Conservation (phyloP, 30 jellyfish, hydroid and myxozoan species). For the Hydractinia echinata region DNA sequence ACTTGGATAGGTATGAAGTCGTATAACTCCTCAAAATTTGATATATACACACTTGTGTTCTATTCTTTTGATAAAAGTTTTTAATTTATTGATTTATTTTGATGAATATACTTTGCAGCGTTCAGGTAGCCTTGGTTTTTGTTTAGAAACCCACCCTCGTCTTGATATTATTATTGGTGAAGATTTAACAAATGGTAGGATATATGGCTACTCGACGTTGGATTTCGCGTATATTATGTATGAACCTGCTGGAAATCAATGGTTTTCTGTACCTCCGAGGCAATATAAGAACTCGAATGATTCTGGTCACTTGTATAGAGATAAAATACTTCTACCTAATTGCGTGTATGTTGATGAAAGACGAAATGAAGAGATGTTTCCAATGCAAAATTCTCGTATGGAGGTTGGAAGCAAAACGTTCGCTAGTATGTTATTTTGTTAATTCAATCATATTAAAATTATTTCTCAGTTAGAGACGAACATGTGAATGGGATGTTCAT, state of each 20-base stretch:
- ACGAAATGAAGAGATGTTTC: not conserved
- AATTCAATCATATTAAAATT: not conserved
- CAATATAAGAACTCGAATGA: not conserved
- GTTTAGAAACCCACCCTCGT: slow-evolving; percentile 6
- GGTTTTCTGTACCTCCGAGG: not conserved
- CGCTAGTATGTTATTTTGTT: not conserved
- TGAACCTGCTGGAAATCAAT: not conserved
- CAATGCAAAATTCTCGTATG: not conserved
- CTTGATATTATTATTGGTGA: slow-evolving; percentile 8
- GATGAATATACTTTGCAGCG: not conserved
- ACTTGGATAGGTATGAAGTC: not conserved
- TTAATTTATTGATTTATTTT: not conserved
- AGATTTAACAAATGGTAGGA: not conserved
- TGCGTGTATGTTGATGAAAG: not conserved
- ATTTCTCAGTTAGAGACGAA: too few species aligned
- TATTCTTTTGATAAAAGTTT: not conserved
- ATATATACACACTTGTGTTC: too few species aligned
- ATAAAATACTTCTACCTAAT: not conserved
- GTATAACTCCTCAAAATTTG: too few species aligned
- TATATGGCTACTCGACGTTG: not conserved
- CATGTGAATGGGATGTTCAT: too few species aligned
- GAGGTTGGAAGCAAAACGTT: not conserved
- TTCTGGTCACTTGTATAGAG: slow-evolving; percentile 7
- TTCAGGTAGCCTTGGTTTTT: not conserved
- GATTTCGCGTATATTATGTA: not conserved